These are phyloP conservation scores for Amblyjoppa proteus DNA, from an alignment of 2,888 invertebrate genomes.

Conservation along the genomic window DNA sequence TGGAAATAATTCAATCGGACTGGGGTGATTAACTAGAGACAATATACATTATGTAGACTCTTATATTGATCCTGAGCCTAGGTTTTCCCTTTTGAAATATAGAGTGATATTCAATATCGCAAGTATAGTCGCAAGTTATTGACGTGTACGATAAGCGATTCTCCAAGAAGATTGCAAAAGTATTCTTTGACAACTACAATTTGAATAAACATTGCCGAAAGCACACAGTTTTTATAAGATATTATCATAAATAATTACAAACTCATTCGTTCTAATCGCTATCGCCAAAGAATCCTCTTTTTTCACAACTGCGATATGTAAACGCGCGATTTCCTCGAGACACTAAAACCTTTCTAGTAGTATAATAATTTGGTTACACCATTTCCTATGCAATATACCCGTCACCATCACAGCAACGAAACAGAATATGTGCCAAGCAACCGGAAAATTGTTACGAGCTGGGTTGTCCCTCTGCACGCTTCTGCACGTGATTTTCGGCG, in stretches of 20 bases:
- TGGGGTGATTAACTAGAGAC: not conserved
- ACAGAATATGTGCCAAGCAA: slow-evolving; percentile 3
- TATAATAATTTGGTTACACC: not conserved
- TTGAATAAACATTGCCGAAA: not conserved
- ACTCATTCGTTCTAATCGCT: not conserved
- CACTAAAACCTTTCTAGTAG: not conserved
- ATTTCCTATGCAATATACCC: slow-evolving; percentile 5
- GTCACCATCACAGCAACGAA: slow-evolving; percentile 2
- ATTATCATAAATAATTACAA: not conserved
- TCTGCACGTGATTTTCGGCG: slow-evolving; percentile 35
- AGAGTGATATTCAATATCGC: not conserved
- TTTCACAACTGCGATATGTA: not conserved
- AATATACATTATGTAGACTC: not conserved
- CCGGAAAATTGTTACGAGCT: slow-evolving; percentile 50
- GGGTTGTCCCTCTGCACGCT: slow-evolving; percentile 6
- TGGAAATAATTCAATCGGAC: not conserved
- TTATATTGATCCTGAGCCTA: not conserved
- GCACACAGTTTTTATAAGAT: not conserved
- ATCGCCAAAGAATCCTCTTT: not conserved
- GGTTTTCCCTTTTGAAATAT: not conserved
- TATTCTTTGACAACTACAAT: not conserved
- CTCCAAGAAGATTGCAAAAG: too few relatives aligned
- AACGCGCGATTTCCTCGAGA: not conserved
- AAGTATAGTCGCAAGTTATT: not conserved
- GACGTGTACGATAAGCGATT: not conserved